A percentile compares a stretch with the other conserved stretches of the same genome.
These are phyloP conservation scores for Actinemys pallida DNA, from an alignment of 2,113 vertebrate species.

Conservation along the genomic window DNA sequence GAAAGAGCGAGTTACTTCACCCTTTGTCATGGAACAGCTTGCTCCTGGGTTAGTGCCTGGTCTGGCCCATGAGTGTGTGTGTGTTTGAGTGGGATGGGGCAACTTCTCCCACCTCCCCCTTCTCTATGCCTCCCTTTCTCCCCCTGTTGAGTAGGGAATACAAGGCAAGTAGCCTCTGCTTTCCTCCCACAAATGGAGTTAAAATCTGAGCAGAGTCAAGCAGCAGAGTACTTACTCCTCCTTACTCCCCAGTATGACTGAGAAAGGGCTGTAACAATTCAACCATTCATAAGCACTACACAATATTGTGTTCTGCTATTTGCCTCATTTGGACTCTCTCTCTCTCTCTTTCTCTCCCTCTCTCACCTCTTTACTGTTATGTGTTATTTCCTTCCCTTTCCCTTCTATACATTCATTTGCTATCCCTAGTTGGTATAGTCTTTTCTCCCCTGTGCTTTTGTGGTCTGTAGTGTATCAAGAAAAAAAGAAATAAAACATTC, in stretches of 20 bases:
- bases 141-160: background rate
- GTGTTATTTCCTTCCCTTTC: background rate
- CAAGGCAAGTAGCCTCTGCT: background rate
- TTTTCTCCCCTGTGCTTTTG: conserved; percentile 21
- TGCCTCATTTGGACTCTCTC: background rate
- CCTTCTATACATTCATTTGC: background rate
- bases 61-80: background rate
- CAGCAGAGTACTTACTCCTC: background rate
- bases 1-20: background rate
- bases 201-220: background rate
- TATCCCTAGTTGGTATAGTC: background rate
- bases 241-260: background rate
- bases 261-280: background rate
- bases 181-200: background rate
- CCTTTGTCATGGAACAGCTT: background rate
- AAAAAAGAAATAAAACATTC: conserved; percentile 45
- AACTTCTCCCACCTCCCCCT: background rate
- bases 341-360: background rate
- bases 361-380: background rate
- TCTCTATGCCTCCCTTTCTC: background rate
- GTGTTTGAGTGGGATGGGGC: background rate
- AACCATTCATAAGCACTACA: background rate
- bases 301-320: fast-evolving
- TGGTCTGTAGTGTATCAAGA: background rate
- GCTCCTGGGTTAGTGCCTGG: background rate